These are phyloP conservation scores for Palythoa grandis DNA, from an alignment of 92 coral and sea anemone genomes.

Conservation along the genomic window DNA sequence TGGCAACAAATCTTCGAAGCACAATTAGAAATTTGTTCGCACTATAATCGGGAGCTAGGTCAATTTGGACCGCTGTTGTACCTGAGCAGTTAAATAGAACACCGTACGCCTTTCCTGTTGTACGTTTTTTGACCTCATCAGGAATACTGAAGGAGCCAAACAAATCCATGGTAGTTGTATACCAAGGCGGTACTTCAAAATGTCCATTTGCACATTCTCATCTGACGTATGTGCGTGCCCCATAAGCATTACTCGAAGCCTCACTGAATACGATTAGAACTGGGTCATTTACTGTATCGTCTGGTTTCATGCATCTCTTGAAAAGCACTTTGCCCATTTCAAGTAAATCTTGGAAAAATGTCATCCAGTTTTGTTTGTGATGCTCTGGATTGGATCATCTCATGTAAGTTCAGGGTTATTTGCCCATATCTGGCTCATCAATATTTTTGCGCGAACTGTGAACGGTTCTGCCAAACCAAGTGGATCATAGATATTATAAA, in stretches of 20 bases:
- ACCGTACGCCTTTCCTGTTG: too few species aligned
- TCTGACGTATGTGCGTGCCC: slow-evolving; percentile 60
- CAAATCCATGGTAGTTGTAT: slow-evolving; percentile 45
- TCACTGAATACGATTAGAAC: slow-evolving; percentile 51
- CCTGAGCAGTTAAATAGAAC: slow-evolving; percentile 35
- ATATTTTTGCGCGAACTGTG: slow-evolving; percentile 49
- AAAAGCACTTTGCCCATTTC: slow-evolving; percentile 39
- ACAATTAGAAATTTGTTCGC: neutral
- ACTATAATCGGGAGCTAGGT: slow-evolving; percentile 23
- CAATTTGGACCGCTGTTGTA: slow-evolving; percentile 65
- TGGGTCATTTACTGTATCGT: slow-evolving; percentile 34
- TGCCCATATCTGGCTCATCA: slow-evolving; percentile 52
- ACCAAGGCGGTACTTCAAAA: slow-evolving; percentile 55
- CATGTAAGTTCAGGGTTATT: slow-evolving; percentile 15
- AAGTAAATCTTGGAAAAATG: slow-evolving; percentile 43
- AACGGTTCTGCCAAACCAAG: slow-evolving; percentile 43
- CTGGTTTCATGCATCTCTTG: slow-evolving; percentile 49
- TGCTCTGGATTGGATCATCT: slow-evolving; percentile 47
- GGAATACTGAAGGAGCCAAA: slow-evolving; percentile 50
- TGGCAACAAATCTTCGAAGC: too few species aligned
- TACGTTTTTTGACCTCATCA: too few species aligned
- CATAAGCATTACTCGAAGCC: slow-evolving; percentile 57
- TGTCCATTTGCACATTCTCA: slow-evolving; percentile 50
- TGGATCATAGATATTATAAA: neutral
- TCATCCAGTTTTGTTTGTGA: slow-evolving; percentile 38